Evolutionary conservation across 2,797 vertebrate species (phyloP), one percentile per base, ranked within the genome.

Genomic region (Sciurus vulgaris): DNA sequence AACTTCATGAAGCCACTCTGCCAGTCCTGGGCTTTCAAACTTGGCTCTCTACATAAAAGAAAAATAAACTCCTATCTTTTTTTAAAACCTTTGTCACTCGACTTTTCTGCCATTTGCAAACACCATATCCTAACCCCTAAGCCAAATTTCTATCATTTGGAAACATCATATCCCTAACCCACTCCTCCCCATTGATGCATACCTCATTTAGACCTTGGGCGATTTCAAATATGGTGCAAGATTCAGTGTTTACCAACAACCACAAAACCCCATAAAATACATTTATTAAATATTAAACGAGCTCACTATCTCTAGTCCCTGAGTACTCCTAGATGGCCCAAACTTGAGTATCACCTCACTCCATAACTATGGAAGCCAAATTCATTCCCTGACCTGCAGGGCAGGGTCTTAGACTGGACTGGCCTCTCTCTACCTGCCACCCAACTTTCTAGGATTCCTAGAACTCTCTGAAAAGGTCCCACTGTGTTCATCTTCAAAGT

Each of bases 51-150:
- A 67, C 7, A 35, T 35, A 44, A 79, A 85, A 88, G 17, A 69
- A n/a, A 92, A 84, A 63, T 61, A 86, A 83, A 83, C 69, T 61
- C 1, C 18, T 79, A n/a, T 90, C 51, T 82, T 93, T 5, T 93
- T 4, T 28, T 86, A 79, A 90, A 92, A 41, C 28, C 44, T 35
- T 30, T 28, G 49, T 77, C 67, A 38, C 28, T 65, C 14, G 49
- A n/a, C 38, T 86, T 69, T 88, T 70, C 28, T 74, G 51, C 70
- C 26, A 41, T 4, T 95, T 65, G 9, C 28, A 76, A 81, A 70
- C 18, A 78, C 54, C 13, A 47, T 38, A 33, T 81, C 49, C 74
- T 51, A 85, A 88, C 69, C 3, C 44, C 12, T 63, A 47, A 69
- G 13, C 28, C 56, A 54, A 79, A 41, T 69, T 88, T 70, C 28